These are phyloP conservation scores for Tauraco hartlaubi DNA, from an alignment of 2,797 vertebrate species.

Conservation along the genomic window DNA sequence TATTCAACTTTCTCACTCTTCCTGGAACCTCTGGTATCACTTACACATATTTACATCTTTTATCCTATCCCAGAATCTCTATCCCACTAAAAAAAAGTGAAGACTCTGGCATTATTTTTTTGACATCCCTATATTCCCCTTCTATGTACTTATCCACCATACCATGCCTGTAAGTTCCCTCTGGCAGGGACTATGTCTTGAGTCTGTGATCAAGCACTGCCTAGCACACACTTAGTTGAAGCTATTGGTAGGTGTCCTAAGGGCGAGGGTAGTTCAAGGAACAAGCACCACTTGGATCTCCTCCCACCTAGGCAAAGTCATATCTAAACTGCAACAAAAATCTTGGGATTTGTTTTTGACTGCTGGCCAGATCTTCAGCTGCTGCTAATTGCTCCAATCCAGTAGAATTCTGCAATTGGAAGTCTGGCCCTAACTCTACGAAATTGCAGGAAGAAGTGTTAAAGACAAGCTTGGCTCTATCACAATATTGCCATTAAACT, in stretches of 20 bases:
- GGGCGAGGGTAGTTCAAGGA: not conserved
- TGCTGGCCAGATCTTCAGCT: not conserved
- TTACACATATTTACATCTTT: not conserved
- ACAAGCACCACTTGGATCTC: not conserved
- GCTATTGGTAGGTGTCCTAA: not conserved
- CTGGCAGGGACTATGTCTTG: not conserved
- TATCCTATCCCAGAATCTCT: not conserved
- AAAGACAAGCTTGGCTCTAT: constrained; percentile 30
- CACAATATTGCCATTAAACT: constrained; percentile 1
- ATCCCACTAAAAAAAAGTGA: not conserved
- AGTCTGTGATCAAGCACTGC: not conserved
- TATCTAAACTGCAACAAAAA: not conserved
- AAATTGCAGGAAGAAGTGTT: not conserved
- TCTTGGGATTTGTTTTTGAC: not conserved
- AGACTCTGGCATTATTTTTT: not conserved
- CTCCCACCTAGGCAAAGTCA: not conserved
- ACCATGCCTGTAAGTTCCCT: not conserved
- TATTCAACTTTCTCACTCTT: not conserved
- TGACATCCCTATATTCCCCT: not conserved
- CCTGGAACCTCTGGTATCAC: not conserved
- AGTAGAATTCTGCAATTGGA: not conserved
- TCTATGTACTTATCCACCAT: not conserved
- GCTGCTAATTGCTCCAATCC: not conserved
- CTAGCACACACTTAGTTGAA: not conserved
- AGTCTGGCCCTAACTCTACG: not conserved